These are phyloP conservation scores for Porites australiensis DNA, from an alignment of 64 coral and sea anemone species.

Conservation along the genomic window DNA sequence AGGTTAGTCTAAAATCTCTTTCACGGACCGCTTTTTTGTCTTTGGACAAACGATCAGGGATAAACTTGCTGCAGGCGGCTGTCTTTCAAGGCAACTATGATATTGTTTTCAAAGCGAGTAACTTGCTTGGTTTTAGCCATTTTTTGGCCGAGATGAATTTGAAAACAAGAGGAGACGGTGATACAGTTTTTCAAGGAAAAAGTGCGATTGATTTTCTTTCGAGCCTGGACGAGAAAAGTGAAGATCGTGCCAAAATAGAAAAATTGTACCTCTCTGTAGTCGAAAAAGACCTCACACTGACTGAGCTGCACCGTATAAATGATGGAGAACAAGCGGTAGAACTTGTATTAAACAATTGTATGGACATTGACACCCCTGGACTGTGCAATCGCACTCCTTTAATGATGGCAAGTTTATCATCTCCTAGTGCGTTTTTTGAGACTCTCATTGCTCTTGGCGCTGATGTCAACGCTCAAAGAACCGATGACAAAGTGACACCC, in stretches of 20 bases:
- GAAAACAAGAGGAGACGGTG: background rate
- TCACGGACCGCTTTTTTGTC: background rate
- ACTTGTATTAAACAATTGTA: background rate
- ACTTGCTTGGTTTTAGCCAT: background rate
- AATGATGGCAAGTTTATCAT: background rate
- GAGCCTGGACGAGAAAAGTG: background rate
- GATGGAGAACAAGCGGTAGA: background rate
- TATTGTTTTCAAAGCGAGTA: background rate
- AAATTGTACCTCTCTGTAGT: background rate
- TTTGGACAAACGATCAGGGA: background rate
- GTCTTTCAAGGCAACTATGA: background rate
- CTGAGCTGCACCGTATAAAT: background rate
- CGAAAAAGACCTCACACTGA: background rate
- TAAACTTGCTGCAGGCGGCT: constrained; percentile 10
- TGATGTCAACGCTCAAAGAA: constrained; percentile 7
- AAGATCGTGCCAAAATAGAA: background rate
- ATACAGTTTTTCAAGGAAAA: background rate
- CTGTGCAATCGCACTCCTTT: background rate
- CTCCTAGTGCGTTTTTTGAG: background rate
- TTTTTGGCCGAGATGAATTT: background rate
- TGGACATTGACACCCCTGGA: background rate
- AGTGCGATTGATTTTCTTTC: background rate
- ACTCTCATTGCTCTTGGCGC: constrained; percentile 12
- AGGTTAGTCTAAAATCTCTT: background rate
- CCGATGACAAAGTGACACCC: background rate